These are phyloP conservation scores for Aix galericulata DNA, from an alignment of 2,113 vertebrate species.

Conservation along the genomic window DNA sequence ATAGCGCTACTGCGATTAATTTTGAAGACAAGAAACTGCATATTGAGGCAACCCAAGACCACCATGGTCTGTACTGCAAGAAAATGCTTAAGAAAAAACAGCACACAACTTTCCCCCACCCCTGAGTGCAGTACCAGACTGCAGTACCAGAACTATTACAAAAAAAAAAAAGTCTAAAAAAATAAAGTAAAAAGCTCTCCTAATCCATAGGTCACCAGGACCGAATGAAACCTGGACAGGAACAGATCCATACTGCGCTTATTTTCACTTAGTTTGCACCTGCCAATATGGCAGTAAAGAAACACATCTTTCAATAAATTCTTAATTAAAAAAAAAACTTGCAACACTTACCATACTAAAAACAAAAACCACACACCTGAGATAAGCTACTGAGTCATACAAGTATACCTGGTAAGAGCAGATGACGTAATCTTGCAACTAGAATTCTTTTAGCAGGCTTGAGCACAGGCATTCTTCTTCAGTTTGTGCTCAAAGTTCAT, in stretches of 20 bases:
- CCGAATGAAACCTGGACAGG: not conserved
- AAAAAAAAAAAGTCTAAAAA: not conserved
- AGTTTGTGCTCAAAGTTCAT: accelerated
- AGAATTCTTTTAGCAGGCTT: not conserved
- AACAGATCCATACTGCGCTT: not conserved
- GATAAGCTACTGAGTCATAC: too few relatives aligned
- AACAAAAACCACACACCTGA: not conserved
- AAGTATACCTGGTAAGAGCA: not conserved
- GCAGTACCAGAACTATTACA: not conserved
- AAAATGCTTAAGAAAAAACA: not conserved
- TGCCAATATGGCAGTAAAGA: not conserved
- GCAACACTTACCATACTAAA: not conserved
- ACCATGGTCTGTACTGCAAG: not conserved
- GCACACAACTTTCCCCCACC: too few relatives aligned
- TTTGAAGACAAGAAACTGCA: not conserved
- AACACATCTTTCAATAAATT: not conserved
- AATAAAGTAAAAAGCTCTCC: not conserved
- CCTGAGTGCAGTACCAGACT: not conserved
- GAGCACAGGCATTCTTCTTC: not conserved
- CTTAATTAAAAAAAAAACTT: not conserved
- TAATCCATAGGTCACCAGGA: not conserved
- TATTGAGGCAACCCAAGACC: not conserved
- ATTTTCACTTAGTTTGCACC: not conserved
- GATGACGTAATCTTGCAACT: accelerated
- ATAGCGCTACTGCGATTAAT: not conserved